A percentile compares a stretch with the other conserved stretches of the same genome.
Evolutionary conservation across 2,113 vertebrate genomes (phyloP).

Genomic region (Bubo blakistoni): DNA sequence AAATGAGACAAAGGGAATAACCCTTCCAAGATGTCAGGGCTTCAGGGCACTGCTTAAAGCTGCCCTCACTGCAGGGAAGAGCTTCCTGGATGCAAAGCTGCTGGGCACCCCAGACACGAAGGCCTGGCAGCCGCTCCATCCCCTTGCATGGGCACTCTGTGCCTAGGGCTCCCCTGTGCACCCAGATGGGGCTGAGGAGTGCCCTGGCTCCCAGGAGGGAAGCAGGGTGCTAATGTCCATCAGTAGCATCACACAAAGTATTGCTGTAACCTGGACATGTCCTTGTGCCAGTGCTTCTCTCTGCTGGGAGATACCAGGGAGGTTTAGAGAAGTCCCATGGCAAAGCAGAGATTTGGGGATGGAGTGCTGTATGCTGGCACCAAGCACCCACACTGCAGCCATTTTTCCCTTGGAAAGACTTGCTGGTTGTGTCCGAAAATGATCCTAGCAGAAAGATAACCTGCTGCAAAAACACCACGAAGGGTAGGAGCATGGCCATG

Average conservation of each 20-base stretch:
- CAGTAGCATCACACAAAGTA: neutral
- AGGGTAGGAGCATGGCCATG: accelerated
- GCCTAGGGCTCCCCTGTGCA: neutral
- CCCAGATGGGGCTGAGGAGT: neutral
- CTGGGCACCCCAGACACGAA: neutral
- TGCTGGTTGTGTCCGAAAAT: neutral
- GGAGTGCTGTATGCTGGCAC: neutral
- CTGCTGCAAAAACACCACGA: neutral
- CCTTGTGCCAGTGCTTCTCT: neutral
- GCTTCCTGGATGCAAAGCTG: neutral
- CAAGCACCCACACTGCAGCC: neutral
- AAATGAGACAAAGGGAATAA: slow-evolving; percentile 31
- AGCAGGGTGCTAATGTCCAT: neutral
- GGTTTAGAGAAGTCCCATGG: neutral
- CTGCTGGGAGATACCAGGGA: neutral
- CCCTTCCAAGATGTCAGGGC: neutral
- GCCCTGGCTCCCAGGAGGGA: neutral
- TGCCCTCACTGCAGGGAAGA: neutral
- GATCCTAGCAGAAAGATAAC: neutral
- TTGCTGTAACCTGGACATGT: neutral
- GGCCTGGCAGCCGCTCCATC: neutral
- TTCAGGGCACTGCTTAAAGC: neutral
- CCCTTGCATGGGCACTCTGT: neutral
- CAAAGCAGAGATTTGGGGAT: neutral
- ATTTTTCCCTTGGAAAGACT: neutral